Conservation (phyloP, 1,140 invertebrate species). For the Rhynchophorus ferrugineus region DNA sequence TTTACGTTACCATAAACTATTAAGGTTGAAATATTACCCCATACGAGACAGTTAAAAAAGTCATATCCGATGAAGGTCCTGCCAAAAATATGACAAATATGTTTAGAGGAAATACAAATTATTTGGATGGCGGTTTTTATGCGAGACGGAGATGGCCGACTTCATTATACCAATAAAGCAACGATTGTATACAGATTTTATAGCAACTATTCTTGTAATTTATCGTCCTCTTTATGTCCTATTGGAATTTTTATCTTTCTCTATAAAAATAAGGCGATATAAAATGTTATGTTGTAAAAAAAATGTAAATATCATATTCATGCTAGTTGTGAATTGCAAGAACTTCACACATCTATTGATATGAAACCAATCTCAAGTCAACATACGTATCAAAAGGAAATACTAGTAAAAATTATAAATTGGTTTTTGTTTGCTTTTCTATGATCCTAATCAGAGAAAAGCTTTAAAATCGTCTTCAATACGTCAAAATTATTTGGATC, state of each 20-base stretch:
- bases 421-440: too few species aligned
- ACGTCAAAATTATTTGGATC: too few species aligned
- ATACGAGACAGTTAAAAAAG: slow-evolving; percentile 17
- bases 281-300: too few species aligned
- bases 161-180: slow-evolving; percentile 19
- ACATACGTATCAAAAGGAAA: too few species aligned
- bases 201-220: slow-evolving; percentile 22
- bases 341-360: too few species aligned
- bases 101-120: slow-evolving; percentile 23
- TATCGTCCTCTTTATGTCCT: slow-evolving; percentile 6
- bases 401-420: too few species aligned
- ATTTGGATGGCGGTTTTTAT: slow-evolving; percentile 21
- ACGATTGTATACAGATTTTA: slow-evolving; percentile 23
- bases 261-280: too few species aligned
- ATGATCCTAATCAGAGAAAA: too few species aligned
- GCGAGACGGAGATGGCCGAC: slow-evolving; percentile 15
- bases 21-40: slow-evolving; percentile 16
- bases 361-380: too few species aligned
- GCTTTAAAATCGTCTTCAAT: too few species aligned
- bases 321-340: too few species aligned
- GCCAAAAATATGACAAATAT: slow-evolving; percentile 14
- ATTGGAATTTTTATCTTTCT: background rate
- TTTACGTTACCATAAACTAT: slow-evolving; percentile 17
- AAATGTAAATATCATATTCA: too few species aligned
- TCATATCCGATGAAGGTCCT: slow-evolving; percentile 2